Conservation (phyloP, 1,140 invertebrate genomes). For the Heliothis subflexa region DNA sequence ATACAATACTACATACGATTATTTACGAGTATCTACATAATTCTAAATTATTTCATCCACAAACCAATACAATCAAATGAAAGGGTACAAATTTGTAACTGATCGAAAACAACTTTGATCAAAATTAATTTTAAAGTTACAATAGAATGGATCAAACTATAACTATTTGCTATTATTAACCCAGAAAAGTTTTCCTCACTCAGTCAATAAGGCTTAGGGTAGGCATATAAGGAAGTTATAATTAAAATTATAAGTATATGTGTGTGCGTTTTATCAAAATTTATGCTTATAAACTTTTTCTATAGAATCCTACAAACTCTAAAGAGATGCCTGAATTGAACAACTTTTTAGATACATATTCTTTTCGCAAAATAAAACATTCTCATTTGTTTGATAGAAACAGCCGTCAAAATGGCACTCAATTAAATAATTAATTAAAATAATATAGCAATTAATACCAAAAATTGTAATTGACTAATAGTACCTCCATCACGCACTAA, state of each 20-base stretch:
- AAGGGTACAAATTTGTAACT: not conserved
- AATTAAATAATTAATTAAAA: conserved; percentile 43
- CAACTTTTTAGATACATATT: too few relatives aligned
- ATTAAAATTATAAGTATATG: not conserved
- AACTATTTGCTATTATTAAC: conserved; percentile 21
- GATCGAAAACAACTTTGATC: conserved; percentile 1
- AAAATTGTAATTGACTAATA: conserved; percentile 62
- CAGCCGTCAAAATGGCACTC: too few relatives aligned
- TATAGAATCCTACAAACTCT: too few relatives aligned
- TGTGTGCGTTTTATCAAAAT: too few relatives aligned
- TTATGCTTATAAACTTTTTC: too few relatives aligned
- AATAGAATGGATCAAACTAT: not conserved
- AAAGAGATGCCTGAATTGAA: too few relatives aligned
- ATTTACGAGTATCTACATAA: too few relatives aligned
- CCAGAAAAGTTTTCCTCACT: not conserved
- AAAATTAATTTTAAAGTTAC: conserved; percentile 22
- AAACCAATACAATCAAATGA: too few relatives aligned
- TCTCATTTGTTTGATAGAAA: too few relatives aligned
- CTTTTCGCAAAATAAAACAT: too few relatives aligned
- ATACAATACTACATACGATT: not conserved
- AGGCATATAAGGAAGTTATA: not conserved
- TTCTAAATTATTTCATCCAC: too few relatives aligned
- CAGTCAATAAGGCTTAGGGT: not conserved
- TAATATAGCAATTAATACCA: conserved; percentile 49
- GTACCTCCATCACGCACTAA: conserved; percentile 61